Conservation (phyloP, 2,888 invertebrate species). For the Yponomeuta plumbellus region DNA sequence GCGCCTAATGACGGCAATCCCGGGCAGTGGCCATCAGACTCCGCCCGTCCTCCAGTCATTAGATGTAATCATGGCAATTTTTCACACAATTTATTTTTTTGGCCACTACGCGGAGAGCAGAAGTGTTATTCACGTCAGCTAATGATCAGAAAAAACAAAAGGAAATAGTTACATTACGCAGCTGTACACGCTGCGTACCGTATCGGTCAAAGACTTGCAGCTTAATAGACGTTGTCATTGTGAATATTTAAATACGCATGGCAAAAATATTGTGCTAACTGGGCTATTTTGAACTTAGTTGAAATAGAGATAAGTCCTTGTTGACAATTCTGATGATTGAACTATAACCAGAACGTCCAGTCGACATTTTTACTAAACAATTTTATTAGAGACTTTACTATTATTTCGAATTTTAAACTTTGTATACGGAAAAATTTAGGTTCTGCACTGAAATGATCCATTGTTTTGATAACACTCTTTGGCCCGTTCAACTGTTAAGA, state of each 20-base stretch:
- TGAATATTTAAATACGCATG: background rate
- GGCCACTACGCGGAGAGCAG: conserved; percentile 38
- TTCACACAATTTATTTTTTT: conserved; percentile 75
- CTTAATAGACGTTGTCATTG: background rate
- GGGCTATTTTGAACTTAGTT: no score
- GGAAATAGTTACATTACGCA: conserved; percentile 14
- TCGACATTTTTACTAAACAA: no score
- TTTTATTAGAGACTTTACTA: no score
- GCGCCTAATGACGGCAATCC: conserved; percentile 71
- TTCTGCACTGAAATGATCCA: no score
- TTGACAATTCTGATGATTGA: no score
- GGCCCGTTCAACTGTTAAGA: no score
- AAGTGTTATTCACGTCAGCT: conserved; percentile 49
- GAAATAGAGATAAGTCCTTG: no score
- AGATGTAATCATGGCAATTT: conserved; percentile 74
- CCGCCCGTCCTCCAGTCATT: conserved; percentile 60
- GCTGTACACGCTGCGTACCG: background rate
- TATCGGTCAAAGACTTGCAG: background rate
- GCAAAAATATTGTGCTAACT: background rate
- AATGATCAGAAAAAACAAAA: conserved; percentile 65
- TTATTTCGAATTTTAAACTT: no score
- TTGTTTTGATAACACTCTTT: no score
- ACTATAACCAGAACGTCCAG: no score
- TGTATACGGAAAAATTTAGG: no score
- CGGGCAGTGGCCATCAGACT: conserved; percentile 60